phyloP scores from a whole-genome alignment of 2,797 vertebrate species.

The Poecile montanus region DNA sequence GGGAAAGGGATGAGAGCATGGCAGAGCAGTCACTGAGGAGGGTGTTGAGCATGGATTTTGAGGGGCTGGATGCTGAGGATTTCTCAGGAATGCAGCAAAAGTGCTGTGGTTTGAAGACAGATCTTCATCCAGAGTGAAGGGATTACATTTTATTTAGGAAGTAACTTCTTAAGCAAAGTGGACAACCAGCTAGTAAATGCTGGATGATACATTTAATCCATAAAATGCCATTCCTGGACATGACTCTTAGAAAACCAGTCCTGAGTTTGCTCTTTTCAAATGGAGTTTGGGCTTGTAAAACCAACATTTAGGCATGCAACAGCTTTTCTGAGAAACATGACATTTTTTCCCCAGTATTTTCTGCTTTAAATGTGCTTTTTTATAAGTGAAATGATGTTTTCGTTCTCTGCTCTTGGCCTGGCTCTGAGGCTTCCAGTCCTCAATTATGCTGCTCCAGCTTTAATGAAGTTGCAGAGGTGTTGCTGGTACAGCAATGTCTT shows the following conservation, averaged over 20 bases:
- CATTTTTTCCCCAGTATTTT: neutral
- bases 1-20: neutral
- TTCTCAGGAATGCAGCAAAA: neutral
- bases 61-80: neutral
- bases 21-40: neutral
- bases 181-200: neutral
- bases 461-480: neutral
- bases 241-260: neutral
- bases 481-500: accelerated
- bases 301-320: neutral
- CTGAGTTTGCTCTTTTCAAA: neutral
- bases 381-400: neutral
- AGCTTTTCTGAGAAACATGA: neutral
- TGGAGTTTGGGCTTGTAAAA: neutral
- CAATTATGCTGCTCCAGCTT: neutral
- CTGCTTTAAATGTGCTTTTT: neutral
- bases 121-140: neutral
- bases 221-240: neutral
- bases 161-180: neutral
- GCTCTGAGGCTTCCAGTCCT: neutral
- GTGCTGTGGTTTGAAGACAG: neutral
- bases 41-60: neutral
- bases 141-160: neutral
- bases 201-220: neutral
- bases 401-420: neutral